phyloP scores from a whole-genome alignment of 2,797 vertebrate species.

The Spatula versicolor region DNA sequence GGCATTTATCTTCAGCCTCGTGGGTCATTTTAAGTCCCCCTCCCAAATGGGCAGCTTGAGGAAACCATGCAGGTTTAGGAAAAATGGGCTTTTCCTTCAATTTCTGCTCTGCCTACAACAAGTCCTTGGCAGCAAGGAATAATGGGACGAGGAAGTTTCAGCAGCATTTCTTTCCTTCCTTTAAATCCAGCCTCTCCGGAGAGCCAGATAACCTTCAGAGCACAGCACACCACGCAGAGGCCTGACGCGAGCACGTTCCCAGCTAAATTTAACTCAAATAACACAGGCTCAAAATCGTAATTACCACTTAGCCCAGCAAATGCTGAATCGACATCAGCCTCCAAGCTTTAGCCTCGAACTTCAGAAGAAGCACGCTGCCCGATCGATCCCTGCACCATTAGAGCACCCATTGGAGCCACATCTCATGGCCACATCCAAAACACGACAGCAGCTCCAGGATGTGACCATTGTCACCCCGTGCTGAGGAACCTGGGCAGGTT shows the following conservation, averaged over 20 bases:
- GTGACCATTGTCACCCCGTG: accelerated
- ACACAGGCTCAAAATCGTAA: slow-evolving; percentile 18
- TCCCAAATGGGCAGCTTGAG: neutral
- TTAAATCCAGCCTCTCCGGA: slow-evolving; percentile 16
- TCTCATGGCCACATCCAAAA: neutral
- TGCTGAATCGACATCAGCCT: neutral
- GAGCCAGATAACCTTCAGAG: slow-evolving; percentile 34
- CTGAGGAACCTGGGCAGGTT: neutral
- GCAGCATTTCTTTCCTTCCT: neutral
- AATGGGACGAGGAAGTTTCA: slow-evolving; percentile 34
- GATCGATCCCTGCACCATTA: neutral
- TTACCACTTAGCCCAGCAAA: neutral
- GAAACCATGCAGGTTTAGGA: neutral
- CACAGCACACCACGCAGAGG: neutral
- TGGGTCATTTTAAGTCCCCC: accelerated
- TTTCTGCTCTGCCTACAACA: neutral
- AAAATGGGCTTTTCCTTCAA: neutral
- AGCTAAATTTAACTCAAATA: slow-evolving; percentile 32
- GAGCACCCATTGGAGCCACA: neutral
- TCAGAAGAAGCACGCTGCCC: neutral
- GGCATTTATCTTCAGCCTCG: slow-evolving; percentile 34
- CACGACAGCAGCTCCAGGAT: accelerated
- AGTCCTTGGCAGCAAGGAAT: neutral
- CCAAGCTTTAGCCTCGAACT: neutral
- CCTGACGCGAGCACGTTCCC: neutral